phyloP scores from a whole-genome alignment of 2,113 vertebrate genomes.

The Ailuropoda melanoleuca region DNA sequence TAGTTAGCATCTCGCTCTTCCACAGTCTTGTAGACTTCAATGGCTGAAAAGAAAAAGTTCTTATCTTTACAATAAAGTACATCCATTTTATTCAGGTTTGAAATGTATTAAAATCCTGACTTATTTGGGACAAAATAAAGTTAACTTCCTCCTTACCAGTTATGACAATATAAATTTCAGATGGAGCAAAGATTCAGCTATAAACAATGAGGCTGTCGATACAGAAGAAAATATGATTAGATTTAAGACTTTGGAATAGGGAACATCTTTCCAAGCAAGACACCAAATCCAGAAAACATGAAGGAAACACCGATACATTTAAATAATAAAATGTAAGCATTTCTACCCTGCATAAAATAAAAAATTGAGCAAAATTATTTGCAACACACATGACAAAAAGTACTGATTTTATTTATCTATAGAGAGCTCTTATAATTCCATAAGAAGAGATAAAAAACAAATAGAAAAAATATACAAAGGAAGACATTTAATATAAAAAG shows the following conservation, averaged over 20 bases:
- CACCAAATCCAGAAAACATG: background rate
- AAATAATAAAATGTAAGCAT: background rate
- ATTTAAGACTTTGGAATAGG: background rate
- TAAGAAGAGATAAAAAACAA: constrained; percentile 65
- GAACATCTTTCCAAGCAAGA: background rate
- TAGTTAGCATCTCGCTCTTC: background rate
- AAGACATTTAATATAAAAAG: constrained; percentile 65
- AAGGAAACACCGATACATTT: background rate
- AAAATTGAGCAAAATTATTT: constrained; percentile 59
- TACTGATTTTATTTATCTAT: constrained; percentile 67
- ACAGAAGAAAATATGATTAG: constrained; percentile 23
- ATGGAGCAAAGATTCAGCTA: background rate
- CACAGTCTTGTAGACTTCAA: background rate
- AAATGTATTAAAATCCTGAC: background rate
- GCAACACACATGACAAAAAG: constrained; percentile 47
- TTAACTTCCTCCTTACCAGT: background rate
- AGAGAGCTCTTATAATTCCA: constrained; percentile 50
- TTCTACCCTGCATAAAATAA: background rate
- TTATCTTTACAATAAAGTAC: constrained; percentile 11
- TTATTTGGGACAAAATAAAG: background rate
- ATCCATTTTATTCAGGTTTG: background rate
- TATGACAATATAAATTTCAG: background rate
- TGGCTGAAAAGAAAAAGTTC: background rate
- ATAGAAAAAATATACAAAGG: constrained; percentile 69
- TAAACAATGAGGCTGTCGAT: background rate